Percentiles rank a stretch among this genome's conserved stretches.
phyloP scores from a whole-genome alignment of 2,888 invertebrate genomes.

The Cataglyphis livida region DNA sequence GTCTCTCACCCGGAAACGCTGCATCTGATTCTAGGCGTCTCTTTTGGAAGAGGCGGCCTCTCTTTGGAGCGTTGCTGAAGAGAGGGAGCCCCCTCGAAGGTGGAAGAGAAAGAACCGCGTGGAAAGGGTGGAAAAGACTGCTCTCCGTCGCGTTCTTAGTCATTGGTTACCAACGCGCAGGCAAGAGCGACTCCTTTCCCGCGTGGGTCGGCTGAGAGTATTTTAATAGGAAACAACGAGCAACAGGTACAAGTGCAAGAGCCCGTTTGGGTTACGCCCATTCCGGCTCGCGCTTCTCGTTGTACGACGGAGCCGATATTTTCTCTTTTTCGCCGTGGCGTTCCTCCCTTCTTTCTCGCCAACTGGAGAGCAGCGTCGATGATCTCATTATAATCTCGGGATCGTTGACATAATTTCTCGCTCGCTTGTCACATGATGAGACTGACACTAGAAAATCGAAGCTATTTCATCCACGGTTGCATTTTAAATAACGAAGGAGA shows the following conservation, averaged over 20 bases:
- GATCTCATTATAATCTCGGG: conserved; percentile 6
- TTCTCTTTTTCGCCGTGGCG: conserved; percentile 71
- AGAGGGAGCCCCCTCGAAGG: conserved; percentile 4
- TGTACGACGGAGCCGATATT: conserved; percentile 62
- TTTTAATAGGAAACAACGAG: conserved; percentile 81
- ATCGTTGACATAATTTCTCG: neutral
- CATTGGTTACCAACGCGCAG: conserved; percentile 72
- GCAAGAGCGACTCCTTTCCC: conserved; percentile 75
- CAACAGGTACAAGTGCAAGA: conserved; percentile 77
- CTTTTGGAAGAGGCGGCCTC: conserved; percentile 22
- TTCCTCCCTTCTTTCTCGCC: conserved; percentile 68
- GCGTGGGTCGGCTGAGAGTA: conserved; percentile 75
- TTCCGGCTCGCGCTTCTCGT: conserved; percentile 70
- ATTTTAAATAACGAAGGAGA: neutral
- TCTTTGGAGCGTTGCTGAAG: neutral
- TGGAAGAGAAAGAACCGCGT: conserved; percentile 46
- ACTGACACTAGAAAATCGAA: neutral
- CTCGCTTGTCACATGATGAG: neutral
- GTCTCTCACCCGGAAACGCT: conserved; percentile 8
- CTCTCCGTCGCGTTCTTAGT: conserved; percentile 62
- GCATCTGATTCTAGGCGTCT: neutral
- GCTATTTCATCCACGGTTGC: neutral
- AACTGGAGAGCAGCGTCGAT: conserved; percentile 39
- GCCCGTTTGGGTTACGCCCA: conserved; percentile 78
- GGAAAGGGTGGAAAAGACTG: conserved; percentile 58